Evolutionary conservation across 2,888 invertebrate genomes (phyloP).

Genomic region (Dastarcus helophoroides): DNA sequence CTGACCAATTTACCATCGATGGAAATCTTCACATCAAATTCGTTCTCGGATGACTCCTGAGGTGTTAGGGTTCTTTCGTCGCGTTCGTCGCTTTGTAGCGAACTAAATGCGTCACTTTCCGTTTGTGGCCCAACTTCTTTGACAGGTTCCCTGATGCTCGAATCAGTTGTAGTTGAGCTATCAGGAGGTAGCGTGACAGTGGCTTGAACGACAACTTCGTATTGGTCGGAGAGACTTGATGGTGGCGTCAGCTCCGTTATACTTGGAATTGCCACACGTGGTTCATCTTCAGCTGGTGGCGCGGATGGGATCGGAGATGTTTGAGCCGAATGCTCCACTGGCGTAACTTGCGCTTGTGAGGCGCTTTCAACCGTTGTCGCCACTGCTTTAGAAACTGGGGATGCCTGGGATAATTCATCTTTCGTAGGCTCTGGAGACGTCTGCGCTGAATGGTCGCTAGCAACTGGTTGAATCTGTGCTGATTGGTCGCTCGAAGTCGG

Average conservation of each 20-base stretch:
- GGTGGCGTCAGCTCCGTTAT: constrained; percentile 16
- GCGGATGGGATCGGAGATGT: constrained; percentile 40
- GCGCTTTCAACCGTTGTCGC: constrained; percentile 24
- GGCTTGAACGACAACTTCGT: constrained; percentile 50
- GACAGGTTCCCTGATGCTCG: constrained; percentile 18
- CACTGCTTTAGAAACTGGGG: no score
- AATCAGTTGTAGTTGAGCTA: constrained; percentile 2
- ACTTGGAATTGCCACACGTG: constrained; percentile 41
- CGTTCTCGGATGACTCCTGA: constrained; percentile 2
- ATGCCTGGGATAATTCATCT: no score
- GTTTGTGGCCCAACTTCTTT: no score
- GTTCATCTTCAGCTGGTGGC: constrained; percentile 24
- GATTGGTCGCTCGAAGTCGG: no score
- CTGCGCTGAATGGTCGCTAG: no score
- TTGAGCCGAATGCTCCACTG: constrained; percentile 37
- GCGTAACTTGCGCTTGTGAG: constrained; percentile 22
- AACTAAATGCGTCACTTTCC: no score
- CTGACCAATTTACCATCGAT: no score
- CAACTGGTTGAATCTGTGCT: no score
- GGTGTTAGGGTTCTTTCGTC: no score
- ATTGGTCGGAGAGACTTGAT: constrained; percentile 28
- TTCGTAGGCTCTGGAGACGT: neutral
- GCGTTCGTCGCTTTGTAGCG: no score
- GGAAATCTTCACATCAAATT: neutral
- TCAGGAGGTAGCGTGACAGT: constrained; percentile 42